Evolutionary conservation across 2,888 invertebrate genomes (phyloP).

Genomic region (Portevinia maculata): DNA sequence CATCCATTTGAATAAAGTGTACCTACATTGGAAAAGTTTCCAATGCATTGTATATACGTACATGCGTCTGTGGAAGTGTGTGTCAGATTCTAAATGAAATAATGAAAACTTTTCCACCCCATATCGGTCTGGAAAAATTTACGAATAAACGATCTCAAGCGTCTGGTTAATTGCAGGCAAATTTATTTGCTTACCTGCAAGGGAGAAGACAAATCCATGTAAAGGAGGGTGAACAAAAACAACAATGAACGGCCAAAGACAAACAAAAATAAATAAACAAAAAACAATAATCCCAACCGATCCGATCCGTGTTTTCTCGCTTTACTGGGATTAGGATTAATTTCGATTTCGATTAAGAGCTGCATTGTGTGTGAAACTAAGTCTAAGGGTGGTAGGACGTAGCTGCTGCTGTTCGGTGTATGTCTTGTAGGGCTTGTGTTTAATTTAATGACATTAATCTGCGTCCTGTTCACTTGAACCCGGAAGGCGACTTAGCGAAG

Average conservation of each 20-base stretch:
- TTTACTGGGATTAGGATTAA: slow-evolving; percentile 70
- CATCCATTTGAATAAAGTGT: slow-evolving; percentile 70
- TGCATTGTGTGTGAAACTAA: slow-evolving; percentile 41
- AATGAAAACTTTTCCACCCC: slow-evolving; percentile 46
- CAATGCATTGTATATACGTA: too few species aligned
- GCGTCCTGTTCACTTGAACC: slow-evolving; percentile 40
- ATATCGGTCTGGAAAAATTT: slow-evolving; percentile 25
- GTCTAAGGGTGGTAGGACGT: slow-evolving; percentile 8
- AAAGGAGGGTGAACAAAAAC: slow-evolving; percentile 1
- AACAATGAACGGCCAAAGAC: slow-evolving; percentile 13
- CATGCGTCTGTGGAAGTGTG: slow-evolving; percentile 32
- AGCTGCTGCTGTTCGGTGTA: slow-evolving; percentile 20
- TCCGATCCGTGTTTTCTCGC: slow-evolving; percentile 52
- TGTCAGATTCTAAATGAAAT: slow-evolving; percentile 37
- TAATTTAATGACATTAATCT: slow-evolving; percentile 73
- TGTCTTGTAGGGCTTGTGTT: slow-evolving; percentile 68
- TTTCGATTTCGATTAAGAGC: slow-evolving; percentile 60
- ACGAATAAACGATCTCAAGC: slow-evolving; percentile 43
- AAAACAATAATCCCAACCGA: slow-evolving; percentile 9
- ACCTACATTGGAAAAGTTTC: slow-evolving; percentile 63
- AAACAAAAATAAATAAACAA: slow-evolving; percentile 1
- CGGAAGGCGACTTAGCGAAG: background rate
- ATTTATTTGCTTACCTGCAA: slow-evolving; percentile 61
- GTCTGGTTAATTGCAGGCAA: slow-evolving; percentile 59
- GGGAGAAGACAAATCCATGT: background rate